Evolutionary conservation across 2,113 vertebrate genomes (phyloP), one percentile per base, ranked within the genome.

Genomic region (Neofelis nebulosa): DNA sequence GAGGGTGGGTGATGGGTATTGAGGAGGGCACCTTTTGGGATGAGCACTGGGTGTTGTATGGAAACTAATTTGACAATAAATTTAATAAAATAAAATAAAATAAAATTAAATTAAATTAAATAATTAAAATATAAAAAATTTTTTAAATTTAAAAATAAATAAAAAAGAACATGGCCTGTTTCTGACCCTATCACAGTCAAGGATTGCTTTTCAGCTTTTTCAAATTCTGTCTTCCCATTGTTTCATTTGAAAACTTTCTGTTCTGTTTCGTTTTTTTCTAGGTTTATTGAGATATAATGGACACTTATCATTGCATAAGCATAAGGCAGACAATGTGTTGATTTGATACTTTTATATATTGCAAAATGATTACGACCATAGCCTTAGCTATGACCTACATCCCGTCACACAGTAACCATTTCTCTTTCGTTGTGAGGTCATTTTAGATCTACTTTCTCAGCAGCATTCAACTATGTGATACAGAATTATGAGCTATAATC

Each of bases 241-340:
- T 89, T 91, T 94, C 29, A 91, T 69, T 86, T 82, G 36, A 61
- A 87, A 92, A 96, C 36, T 87, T 93, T 52, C 33, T 55, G 55
- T 66, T 83, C 76, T 45, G 19, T 76, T 50, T 23, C 19, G 2
- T 29, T 65, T 7, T 48, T 69, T 82, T 41, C 41, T 61, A 71
- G 10, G 21, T 90, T 93, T 89, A 57, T 12, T 85, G 33, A 90
- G 61, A 50, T 85, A 55, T 21, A 69, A 93, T 41, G 41, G 33
- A 63, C 41, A 78, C 33, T 50, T 11, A 89, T 61, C 3, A 2
- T 29, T 79, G 21, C 63, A 6, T 89, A 52, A 50, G 10, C 45
- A 63, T 80, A 81, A 41, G 52, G 27, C 15, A 33, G 69, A 63
- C 38, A 36, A 68, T 2, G 52, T n/a, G 11, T n/a, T 85, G 15